Conservation (phyloP, 2,797 vertebrate species). For the Euphonia xanthogaster region DNA sequence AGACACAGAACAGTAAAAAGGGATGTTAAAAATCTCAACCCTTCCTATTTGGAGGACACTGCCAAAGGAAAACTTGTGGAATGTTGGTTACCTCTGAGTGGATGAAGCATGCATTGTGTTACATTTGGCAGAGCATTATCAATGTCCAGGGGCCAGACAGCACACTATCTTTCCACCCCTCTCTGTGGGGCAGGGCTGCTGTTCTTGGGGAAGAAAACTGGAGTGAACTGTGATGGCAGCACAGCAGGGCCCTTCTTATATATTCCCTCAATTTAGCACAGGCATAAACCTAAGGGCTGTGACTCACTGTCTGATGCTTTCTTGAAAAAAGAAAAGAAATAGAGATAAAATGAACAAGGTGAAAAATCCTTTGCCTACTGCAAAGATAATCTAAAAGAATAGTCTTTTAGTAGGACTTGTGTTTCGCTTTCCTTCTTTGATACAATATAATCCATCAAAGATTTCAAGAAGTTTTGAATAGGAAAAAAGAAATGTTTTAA, state of each 20-base stretch:
- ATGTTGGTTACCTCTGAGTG: not conserved
- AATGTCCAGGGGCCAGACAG: rapidly evolving
- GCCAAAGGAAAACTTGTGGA: not conserved
- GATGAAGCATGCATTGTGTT: not conserved
- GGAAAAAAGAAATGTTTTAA: not conserved
- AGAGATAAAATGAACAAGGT: not conserved
- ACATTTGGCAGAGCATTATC: not conserved
- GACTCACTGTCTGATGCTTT: not conserved
- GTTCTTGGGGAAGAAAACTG: not conserved
- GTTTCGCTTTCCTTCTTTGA: not conserved
- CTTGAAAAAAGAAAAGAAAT: not conserved
- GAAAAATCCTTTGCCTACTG: not conserved
- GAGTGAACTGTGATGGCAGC: not conserved
- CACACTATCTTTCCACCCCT: not conserved
- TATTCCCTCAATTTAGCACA: not conserved
- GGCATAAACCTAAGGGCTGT: not conserved
- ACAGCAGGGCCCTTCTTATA: not conserved
- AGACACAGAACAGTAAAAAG: not conserved
- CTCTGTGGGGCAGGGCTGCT: rapidly evolving
- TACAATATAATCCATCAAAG: not conserved
- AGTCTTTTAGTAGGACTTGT: not conserved
- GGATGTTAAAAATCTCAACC: not conserved
- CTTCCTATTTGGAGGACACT: not conserved
- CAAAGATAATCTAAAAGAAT: not conserved
- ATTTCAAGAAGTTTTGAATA: not conserved